Conservation (phyloP, 30 jellyfish, hydroid and myxozoan genomes). For the Turritopsis dohrnii region DNA sequence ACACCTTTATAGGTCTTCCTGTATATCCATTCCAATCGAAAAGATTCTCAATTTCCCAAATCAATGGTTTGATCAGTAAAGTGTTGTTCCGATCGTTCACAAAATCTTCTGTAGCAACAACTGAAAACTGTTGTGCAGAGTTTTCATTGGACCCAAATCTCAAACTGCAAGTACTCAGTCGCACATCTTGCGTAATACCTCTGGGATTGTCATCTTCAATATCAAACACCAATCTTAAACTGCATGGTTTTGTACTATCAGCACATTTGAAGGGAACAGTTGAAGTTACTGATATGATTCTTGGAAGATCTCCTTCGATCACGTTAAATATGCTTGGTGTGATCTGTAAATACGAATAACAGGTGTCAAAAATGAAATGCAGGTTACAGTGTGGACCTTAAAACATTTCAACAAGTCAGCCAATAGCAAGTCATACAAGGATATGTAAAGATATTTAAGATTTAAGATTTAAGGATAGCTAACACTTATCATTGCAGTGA, state of each 20-base stretch:
- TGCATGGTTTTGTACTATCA: neutral
- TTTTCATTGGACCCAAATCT: neutral
- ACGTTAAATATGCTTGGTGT: neutral
- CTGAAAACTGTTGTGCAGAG: neutral
- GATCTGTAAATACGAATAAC: neutral
- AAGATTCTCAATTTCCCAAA: neutral
- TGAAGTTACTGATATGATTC: neutral
- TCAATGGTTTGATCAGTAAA: neutral
- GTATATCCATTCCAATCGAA: neutral
- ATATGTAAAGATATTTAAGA: too few relatives aligned
- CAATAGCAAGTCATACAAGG: too few relatives aligned
- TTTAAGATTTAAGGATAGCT: too few relatives aligned
- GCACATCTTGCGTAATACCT: neutral
- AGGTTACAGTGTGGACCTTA: too few relatives aligned
- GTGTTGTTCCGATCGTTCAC: neutral
- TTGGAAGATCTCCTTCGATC: neutral
- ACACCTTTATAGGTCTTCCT: too few relatives aligned
- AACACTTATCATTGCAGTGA: too few relatives aligned
- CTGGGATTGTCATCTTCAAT: neutral
- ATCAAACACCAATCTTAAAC: neutral
- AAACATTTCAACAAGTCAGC: too few relatives aligned
- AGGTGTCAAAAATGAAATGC: neutral
- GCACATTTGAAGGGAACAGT: neutral
- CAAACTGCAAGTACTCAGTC: neutral
- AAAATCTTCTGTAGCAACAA: neutral